Evolutionary conservation across 2,797 vertebrate genomes (phyloP).

Genomic region (Platyrinchus mystaceus): DNA sequence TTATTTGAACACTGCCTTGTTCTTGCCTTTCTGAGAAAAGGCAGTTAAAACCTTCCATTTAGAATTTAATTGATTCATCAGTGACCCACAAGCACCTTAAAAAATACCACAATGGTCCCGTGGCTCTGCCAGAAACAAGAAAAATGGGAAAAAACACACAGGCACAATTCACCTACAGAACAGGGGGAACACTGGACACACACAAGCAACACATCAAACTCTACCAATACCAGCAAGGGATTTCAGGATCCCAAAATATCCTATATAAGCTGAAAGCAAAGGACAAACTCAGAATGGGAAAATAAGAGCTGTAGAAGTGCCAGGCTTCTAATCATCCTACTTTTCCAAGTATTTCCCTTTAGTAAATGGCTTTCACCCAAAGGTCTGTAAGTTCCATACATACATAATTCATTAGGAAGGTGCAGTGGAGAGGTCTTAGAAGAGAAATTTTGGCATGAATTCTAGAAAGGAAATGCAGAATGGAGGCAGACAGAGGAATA

Average conservation of each 20-base stretch:
- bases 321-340: not conserved
- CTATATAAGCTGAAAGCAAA: not conserved
- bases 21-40: not conserved
- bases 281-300: not conserved
- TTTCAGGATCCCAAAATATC: not conserved
- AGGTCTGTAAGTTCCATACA: not conserved
- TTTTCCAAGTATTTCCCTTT: not conserved
- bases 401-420: not conserved
- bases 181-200: not conserved
- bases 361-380: not conserved
- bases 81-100: not conserved
- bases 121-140: not conserved
- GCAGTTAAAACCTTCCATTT: not conserved
- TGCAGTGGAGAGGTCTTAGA: not conserved
- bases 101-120: not conserved
- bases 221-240: not conserved
- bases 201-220: not conserved
- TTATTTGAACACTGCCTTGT: not conserved
- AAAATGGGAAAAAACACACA: not conserved
- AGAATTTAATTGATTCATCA: not conserved
- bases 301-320: not conserved
- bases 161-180: not conserved
- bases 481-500: not conserved
- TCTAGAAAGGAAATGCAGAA: not conserved
- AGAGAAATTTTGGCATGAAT: not conserved